Conservation (phyloP, 2,888 invertebrate species). For the Drosophila meridionalis region DNA sequence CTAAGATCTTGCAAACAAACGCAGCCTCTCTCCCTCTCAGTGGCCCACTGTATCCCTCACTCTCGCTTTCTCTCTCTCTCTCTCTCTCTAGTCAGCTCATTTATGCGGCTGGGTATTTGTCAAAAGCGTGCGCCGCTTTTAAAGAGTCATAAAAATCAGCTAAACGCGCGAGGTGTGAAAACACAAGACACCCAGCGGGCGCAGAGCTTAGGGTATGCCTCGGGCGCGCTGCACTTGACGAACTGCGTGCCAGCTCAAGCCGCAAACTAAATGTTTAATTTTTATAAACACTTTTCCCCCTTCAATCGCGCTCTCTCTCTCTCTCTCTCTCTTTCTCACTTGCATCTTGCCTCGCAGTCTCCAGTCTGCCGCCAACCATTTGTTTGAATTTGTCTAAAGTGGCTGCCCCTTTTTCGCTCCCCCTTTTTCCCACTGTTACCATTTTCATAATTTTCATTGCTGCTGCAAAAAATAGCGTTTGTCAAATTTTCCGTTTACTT, state of each 20-base stretch:
- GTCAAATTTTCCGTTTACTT: constrained; percentile 70
- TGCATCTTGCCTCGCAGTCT: constrained; percentile 11
- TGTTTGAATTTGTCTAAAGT: constrained; percentile 81
- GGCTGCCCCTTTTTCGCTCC: constrained; percentile 45
- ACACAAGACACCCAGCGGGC: constrained; percentile 19
- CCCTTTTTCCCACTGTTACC: constrained; percentile 31
- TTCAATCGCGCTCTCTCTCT: not conserved
- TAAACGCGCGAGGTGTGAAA: constrained; percentile 71
- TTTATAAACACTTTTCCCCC: constrained; percentile 62
- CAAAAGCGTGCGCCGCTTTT: constrained; percentile 63
- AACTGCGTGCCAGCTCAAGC: constrained; percentile 47
- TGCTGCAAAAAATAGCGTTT: constrained; percentile 59
- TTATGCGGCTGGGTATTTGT: constrained; percentile 65
- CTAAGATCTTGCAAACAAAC: constrained; percentile 63
- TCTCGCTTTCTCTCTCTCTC: not conserved
- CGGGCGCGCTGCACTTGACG: constrained; percentile 51
- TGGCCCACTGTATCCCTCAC: not conserved
- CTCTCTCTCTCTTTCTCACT: not conserved
- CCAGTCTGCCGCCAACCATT: constrained; percentile 61
- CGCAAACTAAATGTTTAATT: constrained; percentile 76
- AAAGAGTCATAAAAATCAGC: constrained; percentile 77
- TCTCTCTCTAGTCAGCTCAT: constrained; percentile 48
- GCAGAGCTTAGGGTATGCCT: not conserved
- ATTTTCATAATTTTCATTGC: constrained; percentile 73
- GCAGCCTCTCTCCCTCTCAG: constrained; percentile 5